Conservation (phyloP, 2,113 vertebrate species). For the Tachycineta bicolor region DNA sequence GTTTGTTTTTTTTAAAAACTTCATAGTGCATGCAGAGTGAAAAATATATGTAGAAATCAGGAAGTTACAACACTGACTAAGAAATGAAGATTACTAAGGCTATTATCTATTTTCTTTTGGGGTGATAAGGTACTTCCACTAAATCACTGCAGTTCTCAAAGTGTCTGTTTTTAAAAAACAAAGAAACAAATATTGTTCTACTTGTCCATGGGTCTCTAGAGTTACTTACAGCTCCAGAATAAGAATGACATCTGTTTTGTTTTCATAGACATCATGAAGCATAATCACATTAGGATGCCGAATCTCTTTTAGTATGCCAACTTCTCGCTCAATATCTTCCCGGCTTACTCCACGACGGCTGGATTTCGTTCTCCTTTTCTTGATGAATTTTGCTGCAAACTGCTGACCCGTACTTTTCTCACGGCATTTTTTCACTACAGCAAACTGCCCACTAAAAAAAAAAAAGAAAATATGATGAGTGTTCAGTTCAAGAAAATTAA, state of each 20-base stretch:
- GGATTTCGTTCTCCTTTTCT: slow-evolving; percentile 92
- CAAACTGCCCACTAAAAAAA: slow-evolving; percentile 90
- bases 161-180: neutral
- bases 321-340: slow-evolving; percentile 96
- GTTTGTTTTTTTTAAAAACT: neutral
- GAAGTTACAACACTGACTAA: neutral
- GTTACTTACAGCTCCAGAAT: slow-evolving; percentile 96
- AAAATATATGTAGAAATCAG: neutral
- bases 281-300: slow-evolving; percentile 95
- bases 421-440: slow-evolving; percentile 92
- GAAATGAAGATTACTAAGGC: neutral
- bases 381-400: slow-evolving; percentile 96
- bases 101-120: neutral
- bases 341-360: slow-evolving; percentile 91
- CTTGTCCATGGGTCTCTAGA: neutral
- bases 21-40: neutral
- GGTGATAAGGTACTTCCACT: neutral
- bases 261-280: slow-evolving; percentile 93
- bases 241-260: slow-evolving; percentile 94
- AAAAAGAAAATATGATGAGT: neutral
- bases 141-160: neutral
- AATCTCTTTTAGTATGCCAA: slow-evolving; percentile 93
- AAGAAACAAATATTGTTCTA: neutral
- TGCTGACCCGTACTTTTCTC: slow-evolving; percentile 84
- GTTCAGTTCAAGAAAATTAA: neutral